A percentile compares a stretch with the other conserved stretches of the same genome.
Evolutionary conservation across 2,797 vertebrate species (phyloP).

Genomic region (Catostomus latipinnis): DNA sequence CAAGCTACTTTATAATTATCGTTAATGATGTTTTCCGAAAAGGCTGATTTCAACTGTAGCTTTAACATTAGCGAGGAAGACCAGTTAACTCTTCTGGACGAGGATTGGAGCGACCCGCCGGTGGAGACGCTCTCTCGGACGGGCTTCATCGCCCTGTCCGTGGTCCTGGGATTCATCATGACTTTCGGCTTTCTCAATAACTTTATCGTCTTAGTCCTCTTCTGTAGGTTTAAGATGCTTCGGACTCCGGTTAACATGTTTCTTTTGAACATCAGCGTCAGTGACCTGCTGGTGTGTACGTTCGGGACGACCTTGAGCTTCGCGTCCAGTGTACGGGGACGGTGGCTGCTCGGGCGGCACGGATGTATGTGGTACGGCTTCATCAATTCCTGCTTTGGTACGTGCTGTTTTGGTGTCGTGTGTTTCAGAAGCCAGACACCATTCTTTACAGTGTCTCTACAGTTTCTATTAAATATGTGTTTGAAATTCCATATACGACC

Average conservation of each 20-base stretch:
- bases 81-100: constrained; percentile 48
- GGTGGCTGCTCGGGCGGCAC: constrained; percentile 84
- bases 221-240: constrained; percentile 89
- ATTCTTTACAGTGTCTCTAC: too few relatives aligned
- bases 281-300: constrained; percentile 90
- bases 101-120: constrained; percentile 63
- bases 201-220: constrained; percentile 85
- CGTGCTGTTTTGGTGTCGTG: constrained; percentile 57
- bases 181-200: constrained; percentile 90
- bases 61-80: constrained; percentile 74
- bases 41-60: constrained; percentile 75
- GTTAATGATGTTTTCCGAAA: constrained; percentile 66
- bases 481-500: too few relatives aligned
- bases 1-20: background rate
- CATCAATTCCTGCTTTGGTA: constrained; percentile 92
- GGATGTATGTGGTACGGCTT: constrained; percentile 92
- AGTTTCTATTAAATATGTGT: too few relatives aligned
- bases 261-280: constrained; percentile 89
- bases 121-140: constrained; percentile 74
- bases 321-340: constrained; percentile 82
- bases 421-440: too few relatives aligned
- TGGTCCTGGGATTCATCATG: constrained; percentile 89
- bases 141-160: constrained; percentile 82
- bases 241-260: constrained; percentile 91
- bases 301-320: constrained; percentile 91